phyloP scores from a whole-genome alignment of 2,113 vertebrate genomes.

The Phalacrocorax pelagicus region DNA sequence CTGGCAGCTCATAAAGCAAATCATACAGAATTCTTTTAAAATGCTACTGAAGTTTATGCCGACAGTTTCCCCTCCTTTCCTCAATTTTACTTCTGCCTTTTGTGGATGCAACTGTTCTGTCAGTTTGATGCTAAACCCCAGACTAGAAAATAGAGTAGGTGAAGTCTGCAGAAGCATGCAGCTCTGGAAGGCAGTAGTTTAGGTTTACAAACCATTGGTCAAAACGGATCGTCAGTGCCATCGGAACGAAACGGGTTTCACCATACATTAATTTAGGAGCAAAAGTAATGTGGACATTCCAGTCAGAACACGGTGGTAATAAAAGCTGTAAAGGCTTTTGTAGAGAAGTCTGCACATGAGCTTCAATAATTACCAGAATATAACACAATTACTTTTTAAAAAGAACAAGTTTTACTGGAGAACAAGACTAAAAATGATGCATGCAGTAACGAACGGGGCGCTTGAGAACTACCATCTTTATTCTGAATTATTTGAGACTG shows the following conservation, averaged over 20 bases:
- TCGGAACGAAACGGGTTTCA: neutral
- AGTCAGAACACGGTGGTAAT: neutral
- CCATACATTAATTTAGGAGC: neutral
- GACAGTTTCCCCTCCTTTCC: neutral
- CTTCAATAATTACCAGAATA: neutral
- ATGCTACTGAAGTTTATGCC: neutral
- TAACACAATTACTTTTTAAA: neutral
- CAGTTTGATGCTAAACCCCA: neutral
- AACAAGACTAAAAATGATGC: neutral
- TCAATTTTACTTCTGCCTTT: neutral
- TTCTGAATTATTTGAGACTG: conserved; percentile 15
- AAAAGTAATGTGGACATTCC: neutral
- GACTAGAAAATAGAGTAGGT: neutral
- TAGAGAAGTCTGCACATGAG: neutral
- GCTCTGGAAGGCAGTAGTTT: neutral
- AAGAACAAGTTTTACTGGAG: neutral
- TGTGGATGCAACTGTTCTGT: neutral
- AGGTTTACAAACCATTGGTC: neutral
- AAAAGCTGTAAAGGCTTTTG: neutral
- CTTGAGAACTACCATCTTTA: conserved; percentile 19
- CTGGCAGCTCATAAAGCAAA: neutral
- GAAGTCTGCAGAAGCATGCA: neutral
- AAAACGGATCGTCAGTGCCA: neutral
- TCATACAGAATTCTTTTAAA: neutral
- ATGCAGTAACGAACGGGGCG: neutral